These are phyloP conservation scores for Cinclus cinclus DNA, from an alignment of 2,113 vertebrate genomes.

Conservation along the genomic window DNA sequence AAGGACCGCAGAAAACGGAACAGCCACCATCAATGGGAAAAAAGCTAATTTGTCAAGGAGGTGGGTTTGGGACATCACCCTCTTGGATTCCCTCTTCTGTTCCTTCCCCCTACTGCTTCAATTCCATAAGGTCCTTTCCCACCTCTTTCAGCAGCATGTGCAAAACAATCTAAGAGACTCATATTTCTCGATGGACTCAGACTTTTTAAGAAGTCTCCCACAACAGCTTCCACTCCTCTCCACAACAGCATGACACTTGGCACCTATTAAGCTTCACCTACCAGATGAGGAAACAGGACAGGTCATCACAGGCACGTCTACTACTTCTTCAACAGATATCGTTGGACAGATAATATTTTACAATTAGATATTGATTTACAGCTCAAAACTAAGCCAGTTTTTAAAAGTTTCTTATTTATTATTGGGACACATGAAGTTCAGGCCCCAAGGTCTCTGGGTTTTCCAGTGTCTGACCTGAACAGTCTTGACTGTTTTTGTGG, in stretches of 20 bases:
- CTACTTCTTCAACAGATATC: neutral
- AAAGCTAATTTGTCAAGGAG: neutral
- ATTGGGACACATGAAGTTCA: neutral
- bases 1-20: neutral
- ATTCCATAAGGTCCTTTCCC: neutral
- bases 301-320: neutral
- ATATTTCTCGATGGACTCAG: neutral
- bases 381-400: neutral
- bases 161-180: neutral
- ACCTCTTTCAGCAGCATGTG: neutral
- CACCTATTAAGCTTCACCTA: neutral
- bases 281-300: neutral
- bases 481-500: neutral
- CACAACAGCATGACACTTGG: neutral
- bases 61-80: neutral
- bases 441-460: neutral
- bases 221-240: neutral
- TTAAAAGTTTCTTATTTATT: neutral
- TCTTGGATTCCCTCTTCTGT: neutral
- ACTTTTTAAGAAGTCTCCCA: neutral
- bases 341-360: neutral
- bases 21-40: neutral
- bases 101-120: neutral
- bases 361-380: neutral
- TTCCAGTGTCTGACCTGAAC: neutral